These are phyloP conservation scores for Andrena bucephala DNA, from an alignment of 2,888 invertebrate species.

Conservation along the genomic window DNA sequence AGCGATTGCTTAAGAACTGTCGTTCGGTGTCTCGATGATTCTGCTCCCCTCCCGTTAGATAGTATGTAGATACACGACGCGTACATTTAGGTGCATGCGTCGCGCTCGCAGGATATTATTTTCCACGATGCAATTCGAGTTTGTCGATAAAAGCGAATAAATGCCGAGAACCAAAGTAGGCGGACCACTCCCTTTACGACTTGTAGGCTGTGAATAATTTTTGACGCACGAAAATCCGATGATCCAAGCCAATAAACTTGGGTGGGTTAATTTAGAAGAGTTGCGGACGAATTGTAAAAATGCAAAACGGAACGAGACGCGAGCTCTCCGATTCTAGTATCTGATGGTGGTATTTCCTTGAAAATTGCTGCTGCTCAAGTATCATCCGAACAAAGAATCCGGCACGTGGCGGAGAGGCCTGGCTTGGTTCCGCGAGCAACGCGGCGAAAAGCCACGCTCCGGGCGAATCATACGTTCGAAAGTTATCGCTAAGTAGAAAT, in stretches of 20 bases:
- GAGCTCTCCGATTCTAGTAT: neutral
- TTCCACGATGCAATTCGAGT: neutral
- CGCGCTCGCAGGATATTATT: neutral
- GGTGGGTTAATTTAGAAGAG: slow-evolving; percentile 8
- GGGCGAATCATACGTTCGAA: slow-evolving; percentile 18
- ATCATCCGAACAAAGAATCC: neutral
- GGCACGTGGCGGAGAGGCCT: neutral
- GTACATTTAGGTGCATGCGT: too few species aligned
- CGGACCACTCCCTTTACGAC: slow-evolving; percentile 19
- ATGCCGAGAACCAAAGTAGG: slow-evolving; percentile 41
- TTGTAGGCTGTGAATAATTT: slow-evolving; percentile 58
- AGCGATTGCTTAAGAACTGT: too few species aligned
- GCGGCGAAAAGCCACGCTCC: neutral
- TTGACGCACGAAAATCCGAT: slow-evolving; percentile 17
- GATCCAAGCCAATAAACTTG: neutral
- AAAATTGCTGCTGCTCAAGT: neutral
- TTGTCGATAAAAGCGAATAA: neutral
- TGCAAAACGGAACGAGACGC: neutral
- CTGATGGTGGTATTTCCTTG: neutral
- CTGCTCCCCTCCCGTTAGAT: neutral
- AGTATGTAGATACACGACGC: neutral
- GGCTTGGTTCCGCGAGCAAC: too few species aligned
- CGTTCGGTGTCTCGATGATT: neutral
- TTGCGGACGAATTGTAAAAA: neutral
- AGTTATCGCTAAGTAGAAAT: slow-evolving; percentile 31